phyloP scores from a whole-genome alignment of 2,113 vertebrate genomes.

The Nibea albiflora region DNA sequence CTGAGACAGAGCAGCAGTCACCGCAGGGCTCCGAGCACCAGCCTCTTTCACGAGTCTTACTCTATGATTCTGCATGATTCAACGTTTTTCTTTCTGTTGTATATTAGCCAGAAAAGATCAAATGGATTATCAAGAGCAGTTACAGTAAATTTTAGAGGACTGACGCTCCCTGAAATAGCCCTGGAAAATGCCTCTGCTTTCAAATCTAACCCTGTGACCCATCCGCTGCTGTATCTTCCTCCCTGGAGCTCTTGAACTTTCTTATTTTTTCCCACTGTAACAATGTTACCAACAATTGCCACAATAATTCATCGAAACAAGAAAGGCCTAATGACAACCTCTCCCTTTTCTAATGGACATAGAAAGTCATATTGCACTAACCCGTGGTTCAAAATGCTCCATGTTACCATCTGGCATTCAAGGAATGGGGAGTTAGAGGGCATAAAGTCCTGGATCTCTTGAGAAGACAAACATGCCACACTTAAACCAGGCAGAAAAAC shows the following conservation, averaged over 20 bases:
- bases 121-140: neutral
- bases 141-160: neutral
- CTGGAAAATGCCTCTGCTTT: neutral
- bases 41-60: neutral
- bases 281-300: neutral
- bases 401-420: constrained; percentile 12
- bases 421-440: neutral
- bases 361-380: neutral
- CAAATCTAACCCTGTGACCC: constrained; percentile 5
- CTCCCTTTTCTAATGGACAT: neutral
- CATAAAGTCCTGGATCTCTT: neutral
- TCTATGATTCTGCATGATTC: neutral
- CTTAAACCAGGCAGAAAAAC: neutral
- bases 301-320: neutral
- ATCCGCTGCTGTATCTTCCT: neutral
- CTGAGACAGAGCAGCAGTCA: neutral
- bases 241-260: neutral
- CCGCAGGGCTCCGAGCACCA: neutral
- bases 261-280: neutral
- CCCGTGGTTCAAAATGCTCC: neutral
- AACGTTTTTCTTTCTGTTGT: neutral
- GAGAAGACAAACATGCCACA: neutral
- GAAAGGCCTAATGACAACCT: neutral
- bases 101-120: neutral
- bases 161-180: neutral